These are phyloP conservation scores for Charanyca ferruginea DNA, from an alignment of 2,888 invertebrate genomes.

Conservation along the genomic window DNA sequence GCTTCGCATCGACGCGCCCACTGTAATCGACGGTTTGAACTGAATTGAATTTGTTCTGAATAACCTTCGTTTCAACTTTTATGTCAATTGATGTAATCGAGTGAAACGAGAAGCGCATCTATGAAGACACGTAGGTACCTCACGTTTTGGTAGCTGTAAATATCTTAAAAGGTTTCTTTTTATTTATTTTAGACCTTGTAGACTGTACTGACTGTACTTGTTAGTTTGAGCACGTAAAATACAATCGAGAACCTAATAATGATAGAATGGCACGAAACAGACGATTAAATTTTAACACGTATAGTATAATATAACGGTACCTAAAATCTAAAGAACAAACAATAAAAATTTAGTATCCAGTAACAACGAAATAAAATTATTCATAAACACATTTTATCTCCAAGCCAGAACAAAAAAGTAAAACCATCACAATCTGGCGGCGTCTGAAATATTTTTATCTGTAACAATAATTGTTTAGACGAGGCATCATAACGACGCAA, in stretches of 20 bases:
- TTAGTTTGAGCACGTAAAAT: constrained; percentile 15
- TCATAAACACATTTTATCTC: constrained; percentile 35
- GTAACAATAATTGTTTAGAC: constrained; percentile 57
- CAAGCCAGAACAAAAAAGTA: constrained; percentile 32
- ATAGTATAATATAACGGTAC: background rate
- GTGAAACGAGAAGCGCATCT: constrained; percentile 34
- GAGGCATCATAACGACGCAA: constrained; percentile 44
- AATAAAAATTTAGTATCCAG: constrained; percentile 31
- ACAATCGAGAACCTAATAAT: constrained; percentile 9
- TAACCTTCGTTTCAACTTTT: constrained; percentile 59
- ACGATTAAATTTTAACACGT: constrained; percentile 4
- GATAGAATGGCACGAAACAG: background rate
- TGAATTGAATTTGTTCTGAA: constrained; percentile 69
- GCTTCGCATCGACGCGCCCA: constrained; percentile 69
- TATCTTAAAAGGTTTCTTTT: background rate
- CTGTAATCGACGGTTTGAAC: constrained; percentile 70
- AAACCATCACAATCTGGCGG: constrained; percentile 40
- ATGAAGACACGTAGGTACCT: constrained; percentile 29
- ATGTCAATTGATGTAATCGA: constrained; percentile 43
- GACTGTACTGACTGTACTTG: background rate
- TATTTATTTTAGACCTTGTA: background rate
- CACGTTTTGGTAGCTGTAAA: constrained; percentile 19
- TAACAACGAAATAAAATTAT: constrained; percentile 42
- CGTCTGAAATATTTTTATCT: constrained; percentile 52
- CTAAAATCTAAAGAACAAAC: constrained; percentile 9